Evolutionary conservation across 2,113 vertebrate species (phyloP).

Genomic region (Arenaria interpres): DNA sequence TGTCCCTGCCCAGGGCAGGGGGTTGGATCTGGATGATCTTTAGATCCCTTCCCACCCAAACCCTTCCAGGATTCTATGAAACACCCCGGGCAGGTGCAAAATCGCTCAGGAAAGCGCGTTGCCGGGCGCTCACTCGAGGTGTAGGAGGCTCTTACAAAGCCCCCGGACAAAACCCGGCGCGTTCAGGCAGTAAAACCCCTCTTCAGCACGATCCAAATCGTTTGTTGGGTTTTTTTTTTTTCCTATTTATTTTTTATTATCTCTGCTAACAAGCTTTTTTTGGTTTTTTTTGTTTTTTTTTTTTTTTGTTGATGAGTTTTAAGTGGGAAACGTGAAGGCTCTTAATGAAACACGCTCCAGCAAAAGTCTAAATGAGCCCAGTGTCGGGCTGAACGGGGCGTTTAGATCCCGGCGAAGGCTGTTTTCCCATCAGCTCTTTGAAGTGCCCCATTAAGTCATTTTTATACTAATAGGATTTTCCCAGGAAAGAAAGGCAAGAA

Average conservation of each 20-base stretch:
- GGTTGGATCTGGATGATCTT: too few species aligned
- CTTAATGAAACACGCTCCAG: conserved; percentile 48
- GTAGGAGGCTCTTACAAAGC: neutral
- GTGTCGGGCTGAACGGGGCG: conserved; percentile 46
- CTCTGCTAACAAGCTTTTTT: conserved; percentile 52
- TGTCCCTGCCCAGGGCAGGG: too few species aligned
- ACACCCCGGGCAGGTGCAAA: neutral
- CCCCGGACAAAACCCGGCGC: neutral
- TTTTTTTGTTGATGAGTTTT: conserved; percentile 25
- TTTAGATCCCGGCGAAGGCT: neutral
- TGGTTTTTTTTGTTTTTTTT: conserved; percentile 1
- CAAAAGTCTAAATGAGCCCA: conserved; percentile 50
- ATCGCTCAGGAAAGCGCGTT: neutral
- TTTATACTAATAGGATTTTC: conserved; percentile 72
- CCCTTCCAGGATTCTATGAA: too few species aligned
- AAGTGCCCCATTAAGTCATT: conserved; percentile 69
- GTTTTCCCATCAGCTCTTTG: conserved; percentile 63
- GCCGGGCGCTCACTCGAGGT: neutral
- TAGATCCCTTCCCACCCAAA: too few species aligned
- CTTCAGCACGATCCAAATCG: neutral
- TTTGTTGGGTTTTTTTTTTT: too few species aligned
- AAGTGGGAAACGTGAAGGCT: conserved; percentile 37
- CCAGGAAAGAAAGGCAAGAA: conserved; percentile 63
- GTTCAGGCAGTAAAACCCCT: neutral
- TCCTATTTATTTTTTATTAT: neutral